Evolutionary conservation across 2,797 vertebrate genomes (phyloP), one percentile per base, ranked within the genome.

Genomic region (Myiotriccus ornatus): DNA sequence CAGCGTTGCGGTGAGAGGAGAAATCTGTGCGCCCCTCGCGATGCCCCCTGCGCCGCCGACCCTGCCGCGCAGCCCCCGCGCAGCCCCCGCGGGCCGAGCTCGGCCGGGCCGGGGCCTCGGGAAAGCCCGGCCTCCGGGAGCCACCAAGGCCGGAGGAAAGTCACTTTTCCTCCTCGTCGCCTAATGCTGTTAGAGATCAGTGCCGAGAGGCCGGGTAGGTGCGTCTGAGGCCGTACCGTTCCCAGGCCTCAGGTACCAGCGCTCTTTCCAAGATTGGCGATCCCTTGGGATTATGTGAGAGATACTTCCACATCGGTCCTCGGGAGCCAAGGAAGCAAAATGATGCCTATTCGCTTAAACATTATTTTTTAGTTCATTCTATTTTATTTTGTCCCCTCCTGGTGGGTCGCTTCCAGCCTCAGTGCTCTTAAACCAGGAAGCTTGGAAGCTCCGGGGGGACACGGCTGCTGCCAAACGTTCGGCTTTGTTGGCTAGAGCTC

Each of bases 1-100:
- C 96, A 92, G 74, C 81, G 63, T 67, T 70, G 57, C 93, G 80
- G 52, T 93, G 87, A 89, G 95, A 96, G 64, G 28, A 78, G 89
- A 74, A 71, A 91, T 95, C 86, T 96, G 95, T 97, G 95, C 50
- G 30, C 87, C 85, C 71, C 81, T 95, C 88, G 79, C 96, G 62
- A 62, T 44, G 78, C 24, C 11, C 65, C 43, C 50, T 1, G 86
- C 32, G 57, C 79, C 39, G 15, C 67, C 63, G 9, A 23, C 14
- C 39, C 23, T 10, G 3, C 37, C 53, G 39, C 62, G 39, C 62
- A 59, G 28, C 49, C 5, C 69, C 59, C 60, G 69, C 80, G 5
- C 8, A 39, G 12, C 37, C 16, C 17, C 41, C 34, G 34, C 32
- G 28, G 62, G n/a, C 64, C 55, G 7, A 60, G 43, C 5, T 12